phyloP scores from a whole-genome alignment of 2,888 invertebrate genomes.

The Cosmorhoe ocellata region DNA sequence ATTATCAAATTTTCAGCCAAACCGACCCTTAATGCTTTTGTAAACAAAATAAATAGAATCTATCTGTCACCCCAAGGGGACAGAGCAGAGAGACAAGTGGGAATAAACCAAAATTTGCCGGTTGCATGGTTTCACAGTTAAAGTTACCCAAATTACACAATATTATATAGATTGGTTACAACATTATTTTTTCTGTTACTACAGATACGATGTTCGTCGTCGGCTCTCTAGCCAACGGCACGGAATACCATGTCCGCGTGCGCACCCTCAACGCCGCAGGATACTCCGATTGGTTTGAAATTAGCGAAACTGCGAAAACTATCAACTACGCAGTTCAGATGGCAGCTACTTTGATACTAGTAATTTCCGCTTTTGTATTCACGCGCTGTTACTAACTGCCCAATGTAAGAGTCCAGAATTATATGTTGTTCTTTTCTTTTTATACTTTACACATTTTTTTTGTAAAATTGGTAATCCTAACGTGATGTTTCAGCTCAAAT shows the following conservation, averaged over 20 bases:
- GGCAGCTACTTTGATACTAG: slow-evolving; percentile 35
- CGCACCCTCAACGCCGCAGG: slow-evolving; percentile 67
- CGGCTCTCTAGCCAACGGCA: slow-evolving; percentile 56
- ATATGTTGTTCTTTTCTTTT: neutral
- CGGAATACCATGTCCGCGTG: slow-evolving; percentile 61
- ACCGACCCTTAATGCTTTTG: neutral
- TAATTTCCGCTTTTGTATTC: slow-evolving; percentile 39
- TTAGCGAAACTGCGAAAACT: slow-evolving; percentile 42
- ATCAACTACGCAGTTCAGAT: slow-evolving; percentile 40
- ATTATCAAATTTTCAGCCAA: neutral
- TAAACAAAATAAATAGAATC: neutral
- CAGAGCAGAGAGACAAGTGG: too few relatives aligned
- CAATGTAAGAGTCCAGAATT: neutral
- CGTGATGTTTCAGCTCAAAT: too few relatives aligned
- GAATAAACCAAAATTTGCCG: too few relatives aligned
- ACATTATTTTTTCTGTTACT: slow-evolving; percentile 5
- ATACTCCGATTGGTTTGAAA: slow-evolving; percentile 62
- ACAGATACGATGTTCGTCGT: slow-evolving; percentile 61
- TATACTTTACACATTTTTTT: neutral
- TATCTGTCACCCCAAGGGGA: too few relatives aligned
- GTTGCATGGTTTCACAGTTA: too few relatives aligned
- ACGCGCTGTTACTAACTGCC: slow-evolving; percentile 30
- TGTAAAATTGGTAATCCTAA: neutral
- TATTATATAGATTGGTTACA: too few relatives aligned
- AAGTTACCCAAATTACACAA: too few relatives aligned